A percentile compares a stretch with the other conserved stretches of the same genome.
These are phyloP conservation scores for Drosophila paulistorum DNA, from an alignment of 1,140 invertebrate species.

Conservation along the genomic window DNA sequence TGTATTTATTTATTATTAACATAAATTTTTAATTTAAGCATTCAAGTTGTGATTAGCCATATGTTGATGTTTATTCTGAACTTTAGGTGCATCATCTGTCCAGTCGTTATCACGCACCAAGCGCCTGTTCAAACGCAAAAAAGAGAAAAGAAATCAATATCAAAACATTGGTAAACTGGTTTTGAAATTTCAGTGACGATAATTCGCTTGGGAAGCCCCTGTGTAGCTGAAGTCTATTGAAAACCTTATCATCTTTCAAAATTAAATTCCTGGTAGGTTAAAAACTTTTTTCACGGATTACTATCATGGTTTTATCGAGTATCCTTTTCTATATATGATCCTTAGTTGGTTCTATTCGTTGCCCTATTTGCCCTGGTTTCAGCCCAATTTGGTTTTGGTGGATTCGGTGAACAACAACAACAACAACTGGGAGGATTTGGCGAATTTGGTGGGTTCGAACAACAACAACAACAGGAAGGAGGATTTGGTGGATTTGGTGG, in stretches of 20 bases:
- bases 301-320: not conserved
- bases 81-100: not conserved
- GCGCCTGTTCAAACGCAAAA: slow-evolving; percentile 30
- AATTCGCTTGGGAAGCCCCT: slow-evolving; percentile 39
- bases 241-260: slow-evolving; percentile 11
- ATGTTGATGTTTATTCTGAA: slow-evolving; percentile 11
- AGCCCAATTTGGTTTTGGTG: slow-evolving; percentile 32
- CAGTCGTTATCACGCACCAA: slow-evolving; percentile 29
- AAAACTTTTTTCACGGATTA: too few species aligned
- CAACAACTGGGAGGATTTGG: slow-evolving; percentile 26
- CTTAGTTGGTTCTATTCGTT: slow-evolving; percentile 43
- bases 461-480: slow-evolving; percentile 29
- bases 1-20: not conserved
- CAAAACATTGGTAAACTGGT: slow-evolving; percentile 35
- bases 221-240: slow-evolving; percentile 1
- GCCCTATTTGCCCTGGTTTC: slow-evolving; percentile 32
- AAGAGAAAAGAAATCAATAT: slow-evolving; percentile 28
- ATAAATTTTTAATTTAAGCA: too few species aligned
- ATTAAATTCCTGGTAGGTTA: slow-evolving; percentile 46
- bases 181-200: slow-evolving; percentile 17
- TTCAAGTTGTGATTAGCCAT: slow-evolving; percentile 15
- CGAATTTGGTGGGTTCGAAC: slow-evolving; percentile 23
- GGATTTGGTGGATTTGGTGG: slow-evolving; percentile 20
- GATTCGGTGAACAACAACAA: slow-evolving; percentile 24
- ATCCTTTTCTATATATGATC: not conserved